Conservation (phyloP, 1,140 invertebrate genomes). For the Orchesella cincta region DNA sequence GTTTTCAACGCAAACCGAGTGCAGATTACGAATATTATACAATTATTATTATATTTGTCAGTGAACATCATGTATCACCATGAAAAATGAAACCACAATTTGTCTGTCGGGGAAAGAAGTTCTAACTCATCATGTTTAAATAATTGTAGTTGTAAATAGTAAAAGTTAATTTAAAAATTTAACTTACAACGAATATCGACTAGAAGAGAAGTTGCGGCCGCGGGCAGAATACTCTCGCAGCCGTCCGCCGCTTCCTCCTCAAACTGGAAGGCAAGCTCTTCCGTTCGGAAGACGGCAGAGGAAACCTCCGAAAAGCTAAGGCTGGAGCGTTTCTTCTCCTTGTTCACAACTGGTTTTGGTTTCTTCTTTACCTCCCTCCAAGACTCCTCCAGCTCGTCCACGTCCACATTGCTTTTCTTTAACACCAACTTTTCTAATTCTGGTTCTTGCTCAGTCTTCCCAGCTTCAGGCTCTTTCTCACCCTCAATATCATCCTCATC, state of each 20-base stretch:
- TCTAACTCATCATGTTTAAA: constrained; percentile 40
- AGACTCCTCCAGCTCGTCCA: background rate
- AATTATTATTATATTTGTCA: constrained; percentile 38
- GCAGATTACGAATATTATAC: constrained; percentile 1
- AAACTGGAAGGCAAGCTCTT: constrained; percentile 92
- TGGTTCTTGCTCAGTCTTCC: background rate
- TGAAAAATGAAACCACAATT: constrained; percentile 40
- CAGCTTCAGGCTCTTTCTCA: background rate
- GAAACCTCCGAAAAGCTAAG: background rate
- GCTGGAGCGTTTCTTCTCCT: constrained; percentile 52
- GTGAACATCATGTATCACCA: constrained; percentile 38
- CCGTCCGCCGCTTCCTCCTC: constrained; percentile 92
- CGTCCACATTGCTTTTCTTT: background rate
- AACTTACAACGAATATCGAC: constrained; percentile 26
- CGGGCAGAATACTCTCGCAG: constrained; percentile 71
- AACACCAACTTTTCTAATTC: background rate
- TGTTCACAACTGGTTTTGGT: constrained; percentile 58
- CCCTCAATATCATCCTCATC: constrained; percentile 28
- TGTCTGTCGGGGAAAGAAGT: constrained; percentile 51
- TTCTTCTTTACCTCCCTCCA: constrained; percentile 59
- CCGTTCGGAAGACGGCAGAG: constrained; percentile 54
- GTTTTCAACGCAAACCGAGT: constrained; percentile 41
- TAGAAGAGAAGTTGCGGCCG: constrained; percentile 55
- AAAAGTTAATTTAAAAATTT: constrained; percentile 13
- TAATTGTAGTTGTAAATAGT: background rate